phyloP scores from a whole-genome alignment of 1,140 invertebrate species.

The Pogonomyrmex californicus region DNA sequence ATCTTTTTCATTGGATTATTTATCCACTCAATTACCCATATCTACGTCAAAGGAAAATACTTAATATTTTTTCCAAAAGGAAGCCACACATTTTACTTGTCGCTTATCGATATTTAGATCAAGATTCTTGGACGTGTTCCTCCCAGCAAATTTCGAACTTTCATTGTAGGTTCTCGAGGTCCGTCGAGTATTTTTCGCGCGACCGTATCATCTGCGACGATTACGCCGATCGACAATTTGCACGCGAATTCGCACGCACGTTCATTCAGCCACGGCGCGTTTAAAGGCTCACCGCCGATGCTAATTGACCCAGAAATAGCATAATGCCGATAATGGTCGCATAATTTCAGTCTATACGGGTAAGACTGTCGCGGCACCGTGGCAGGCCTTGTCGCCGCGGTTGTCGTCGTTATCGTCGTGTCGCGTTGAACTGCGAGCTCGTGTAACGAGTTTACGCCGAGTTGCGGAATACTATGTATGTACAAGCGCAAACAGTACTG shows the following conservation, averaged over 20 bases:
- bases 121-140: slow-evolving; percentile 8
- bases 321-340: slow-evolving; percentile 76
- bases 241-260: slow-evolving; percentile 39
- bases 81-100: neutral
- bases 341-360: slow-evolving; percentile 79
- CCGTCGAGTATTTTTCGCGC: neutral
- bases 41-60: neutral
- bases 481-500: neutral
- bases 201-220: neutral
- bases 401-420: slow-evolving; percentile 34
- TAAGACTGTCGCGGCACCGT: slow-evolving; percentile 70
- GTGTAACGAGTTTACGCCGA: slow-evolving; percentile 32
- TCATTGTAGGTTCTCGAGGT: neutral
- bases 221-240: slow-evolving; percentile 42
- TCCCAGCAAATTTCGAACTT: slow-evolving; percentile 11
- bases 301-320: slow-evolving; percentile 77
- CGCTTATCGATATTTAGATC: slow-evolving; percentile 12
- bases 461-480: slow-evolving; percentile 6
- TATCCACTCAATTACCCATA: neutral
- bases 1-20: neutral
- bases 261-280: slow-evolving; percentile 39
- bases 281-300: slow-evolving; percentile 70
- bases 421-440: neutral
- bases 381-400: slow-evolving; percentile 20
- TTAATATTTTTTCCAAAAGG: neutral